Evolutionary conservation across 2,888 invertebrate genomes (phyloP), one percentile per base, ranked within the genome.

Genomic region (Plebejus melissa): DNA sequence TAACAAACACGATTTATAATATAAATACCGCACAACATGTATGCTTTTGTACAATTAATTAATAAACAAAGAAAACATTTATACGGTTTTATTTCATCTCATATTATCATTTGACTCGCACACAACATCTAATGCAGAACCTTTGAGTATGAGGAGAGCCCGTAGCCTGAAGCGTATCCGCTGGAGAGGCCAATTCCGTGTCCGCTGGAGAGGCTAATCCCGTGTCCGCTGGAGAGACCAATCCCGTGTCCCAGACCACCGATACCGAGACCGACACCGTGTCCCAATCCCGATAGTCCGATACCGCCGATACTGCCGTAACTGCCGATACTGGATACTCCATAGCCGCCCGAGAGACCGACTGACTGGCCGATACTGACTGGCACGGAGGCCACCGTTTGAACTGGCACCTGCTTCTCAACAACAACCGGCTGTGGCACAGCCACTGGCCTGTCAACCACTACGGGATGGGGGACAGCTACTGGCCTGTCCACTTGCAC

Each of bases 401-500:
- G 79, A 0, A 86, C 85, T 82, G 86, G 81, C 80, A 83, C 91
- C 69, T 80, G 86, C 78, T 82, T 86, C 76, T 86, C 88, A 9
- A 87, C 87, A 1, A 85, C 85, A 0, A 90, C 87, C 5, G 89
- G 89, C n/a, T 89, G 89, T 0, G 89, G 87, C 0, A 92, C 90
- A 0, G 91, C 85, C 9, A 92, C 91, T 0, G 83, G 83, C 72
- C 84, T 81, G 69, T 85, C 83, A 1, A 86, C 83, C 1, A 84
- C 82, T 0, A 86, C 85, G 2, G 87, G 86, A 69, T 86, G 85
- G 0, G 86, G 85, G 0, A 86, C 84, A 0, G 85, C 82, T 22
- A 93, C 86, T 36, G 94, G 94, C 80, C 94, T 93, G 77, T 95
- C 94, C 0, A 96, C 94, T 76, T 93, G 86, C 13, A 95, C 94